Evolutionary conservation across 2,113 vertebrate genomes (phyloP).

Genomic region (Limanda limanda): DNA sequence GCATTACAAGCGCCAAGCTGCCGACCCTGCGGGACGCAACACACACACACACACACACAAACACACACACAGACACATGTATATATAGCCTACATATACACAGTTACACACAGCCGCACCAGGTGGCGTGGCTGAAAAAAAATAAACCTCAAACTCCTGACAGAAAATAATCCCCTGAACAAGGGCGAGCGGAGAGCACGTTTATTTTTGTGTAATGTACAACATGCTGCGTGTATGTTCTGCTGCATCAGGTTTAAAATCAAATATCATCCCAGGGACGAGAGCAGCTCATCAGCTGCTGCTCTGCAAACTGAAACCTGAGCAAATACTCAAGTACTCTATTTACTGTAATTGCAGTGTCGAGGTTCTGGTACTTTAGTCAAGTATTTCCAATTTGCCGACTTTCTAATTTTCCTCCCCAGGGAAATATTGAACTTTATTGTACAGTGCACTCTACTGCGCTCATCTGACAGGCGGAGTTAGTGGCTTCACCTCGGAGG

Average conservation of each 20-base stretch:
- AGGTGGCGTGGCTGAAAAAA: conserved; percentile 61
- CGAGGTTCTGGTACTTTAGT: conserved; percentile 5
- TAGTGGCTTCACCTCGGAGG: not conserved
- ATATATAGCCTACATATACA: conserved; percentile 2
- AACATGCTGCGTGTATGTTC: conserved; percentile 53
- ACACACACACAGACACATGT: conserved; percentile 9
- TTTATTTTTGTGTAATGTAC: conserved; percentile 68
- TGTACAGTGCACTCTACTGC: not conserved
- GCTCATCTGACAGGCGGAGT: not conserved
- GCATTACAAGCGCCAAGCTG: conserved; percentile 69
- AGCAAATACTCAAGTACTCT: conserved; percentile 20
- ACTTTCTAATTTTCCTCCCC: not conserved
- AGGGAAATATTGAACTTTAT: not conserved
- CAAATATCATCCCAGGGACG: conserved; percentile 36
- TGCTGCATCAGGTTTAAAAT: conserved; percentile 62
- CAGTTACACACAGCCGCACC: conserved; percentile 15
- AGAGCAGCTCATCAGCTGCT: conserved; percentile 48
- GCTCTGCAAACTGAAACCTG: conserved; percentile 15
- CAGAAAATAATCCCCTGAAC: conserved; percentile 70
- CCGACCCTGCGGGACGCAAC: conserved; percentile 52
- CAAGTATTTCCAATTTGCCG: not conserved
- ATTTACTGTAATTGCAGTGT: not conserved
- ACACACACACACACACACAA: conserved; percentile 5
- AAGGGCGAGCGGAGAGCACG: conserved; percentile 66
- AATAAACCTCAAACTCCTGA: conserved; percentile 57